A percentile compares a stretch with the other conserved stretches of the same genome.
Conservation (phyloP, 2,888 invertebrate genomes). For the Ypsolopha scabrella region DNA sequence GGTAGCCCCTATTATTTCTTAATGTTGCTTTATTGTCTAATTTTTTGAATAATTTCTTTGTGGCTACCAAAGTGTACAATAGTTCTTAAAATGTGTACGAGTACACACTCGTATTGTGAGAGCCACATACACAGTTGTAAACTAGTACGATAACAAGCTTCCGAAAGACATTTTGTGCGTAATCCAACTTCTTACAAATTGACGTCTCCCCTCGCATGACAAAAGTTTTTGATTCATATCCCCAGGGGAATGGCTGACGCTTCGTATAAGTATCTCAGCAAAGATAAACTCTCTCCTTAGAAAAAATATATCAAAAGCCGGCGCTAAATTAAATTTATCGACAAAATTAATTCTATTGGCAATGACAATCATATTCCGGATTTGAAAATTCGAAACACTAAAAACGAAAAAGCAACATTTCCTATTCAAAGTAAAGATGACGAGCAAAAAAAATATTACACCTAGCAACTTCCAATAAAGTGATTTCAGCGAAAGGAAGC, state of each 20-base stretch:
- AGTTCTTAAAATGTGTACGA: no score
- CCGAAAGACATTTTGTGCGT: conserved; percentile 49
- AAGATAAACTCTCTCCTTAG: no score
- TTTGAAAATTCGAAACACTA: no score
- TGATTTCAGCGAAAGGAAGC: conserved; percentile 61
- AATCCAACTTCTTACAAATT: conserved; percentile 54
- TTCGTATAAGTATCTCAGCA: conserved; percentile 2
- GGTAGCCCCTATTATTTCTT: no score
- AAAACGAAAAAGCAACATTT: conserved; percentile 20
- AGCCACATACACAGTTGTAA: conserved; percentile 13
- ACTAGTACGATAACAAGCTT: conserved; percentile 41
- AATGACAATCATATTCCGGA: conserved; percentile 20
- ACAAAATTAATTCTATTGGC: neutral
- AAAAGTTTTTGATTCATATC: conserved; percentile 51
- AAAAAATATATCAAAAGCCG: no score
- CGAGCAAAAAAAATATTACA: conserved; percentile 9
- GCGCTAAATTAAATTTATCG: no score
- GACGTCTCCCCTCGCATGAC: conserved; percentile 42
- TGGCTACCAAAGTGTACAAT: no score
- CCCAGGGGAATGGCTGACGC: conserved; percentile 17
- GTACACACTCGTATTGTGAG: no score
- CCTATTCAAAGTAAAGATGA: conserved; percentile 14
- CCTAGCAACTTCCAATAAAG: conserved; percentile 57
- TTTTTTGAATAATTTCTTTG: no score
- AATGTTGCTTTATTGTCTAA: no score